Evolutionary conservation across 2,888 invertebrate species (phyloP).

Genomic region (Agrotis segetum): DNA sequence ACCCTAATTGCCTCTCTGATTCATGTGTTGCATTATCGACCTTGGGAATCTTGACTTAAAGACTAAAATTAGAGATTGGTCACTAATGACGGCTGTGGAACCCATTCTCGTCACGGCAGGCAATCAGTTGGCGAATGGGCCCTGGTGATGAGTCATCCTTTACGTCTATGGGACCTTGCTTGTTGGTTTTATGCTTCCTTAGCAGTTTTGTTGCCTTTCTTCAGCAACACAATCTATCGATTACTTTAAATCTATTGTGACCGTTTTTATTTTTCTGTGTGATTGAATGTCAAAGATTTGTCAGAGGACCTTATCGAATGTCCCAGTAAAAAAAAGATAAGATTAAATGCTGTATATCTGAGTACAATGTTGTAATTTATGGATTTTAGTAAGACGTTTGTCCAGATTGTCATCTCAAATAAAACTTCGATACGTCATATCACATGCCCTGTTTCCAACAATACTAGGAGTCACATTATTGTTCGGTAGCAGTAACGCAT

Average conservation of each 20-base stretch:
- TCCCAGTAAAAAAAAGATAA: not conserved
- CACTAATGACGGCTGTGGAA: slow-evolving; percentile 64
- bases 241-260: not conserved
- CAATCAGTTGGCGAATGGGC: slow-evolving; percentile 65
- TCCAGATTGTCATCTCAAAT: no score
- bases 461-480: slow-evolving; percentile 9
- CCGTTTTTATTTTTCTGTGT: not conserved
- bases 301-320: not conserved
- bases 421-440: not conserved
- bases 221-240: not conserved
- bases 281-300: not conserved
- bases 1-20: slow-evolving; percentile 59
- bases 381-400: not conserved
- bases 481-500: slow-evolving; percentile 27
- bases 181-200: slow-evolving; percentile 15
- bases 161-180: slow-evolving; percentile 45
- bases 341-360: not conserved
- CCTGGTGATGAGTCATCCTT: slow-evolving; percentile 63
- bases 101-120: slow-evolving; percentile 65
- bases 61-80: slow-evolving; percentile 51
- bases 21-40: slow-evolving; percentile 42
- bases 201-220: not conserved
- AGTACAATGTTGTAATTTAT: not conserved
- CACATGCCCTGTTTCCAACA: not conserved
- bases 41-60: slow-evolving; percentile 41